A percentile compares a stretch with the other conserved stretches of the same genome.
These are phyloP conservation scores for Drosophila lacicola DNA, from an alignment of 2,888 invertebrate species.

Conservation along the genomic window DNA sequence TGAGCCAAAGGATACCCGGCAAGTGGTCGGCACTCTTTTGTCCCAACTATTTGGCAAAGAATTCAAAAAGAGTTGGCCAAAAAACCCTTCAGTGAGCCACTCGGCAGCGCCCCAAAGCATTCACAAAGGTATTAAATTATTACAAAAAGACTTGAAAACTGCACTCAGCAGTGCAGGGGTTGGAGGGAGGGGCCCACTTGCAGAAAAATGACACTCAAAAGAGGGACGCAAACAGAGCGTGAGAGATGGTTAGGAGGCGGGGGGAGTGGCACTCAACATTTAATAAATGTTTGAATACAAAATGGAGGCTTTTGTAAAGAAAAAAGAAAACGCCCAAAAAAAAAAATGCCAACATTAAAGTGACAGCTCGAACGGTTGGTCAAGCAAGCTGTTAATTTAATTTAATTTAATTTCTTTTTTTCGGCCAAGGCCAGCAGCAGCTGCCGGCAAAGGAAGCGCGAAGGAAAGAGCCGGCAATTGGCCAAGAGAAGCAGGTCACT, in stretches of 20 bases:
- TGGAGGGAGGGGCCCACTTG: constrained; percentile 14
- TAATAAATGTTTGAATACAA: constrained; percentile 52
- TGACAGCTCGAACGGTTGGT: constrained; percentile 30
- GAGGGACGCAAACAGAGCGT: constrained; percentile 23
- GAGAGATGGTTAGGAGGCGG: constrained; percentile 1
- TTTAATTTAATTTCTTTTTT: constrained; percentile 17
- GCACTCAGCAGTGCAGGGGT: constrained; percentile 21
- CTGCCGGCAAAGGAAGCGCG: constrained; percentile 15
- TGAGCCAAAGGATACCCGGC: constrained; percentile 16
- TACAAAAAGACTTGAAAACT: constrained; percentile 56
- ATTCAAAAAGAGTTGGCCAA: constrained; percentile 44
- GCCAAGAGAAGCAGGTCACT: constrained; percentile 70
- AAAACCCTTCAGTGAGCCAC: constrained; percentile 31
- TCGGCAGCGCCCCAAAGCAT: constrained; percentile 32
- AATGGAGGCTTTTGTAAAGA: constrained; percentile 2
- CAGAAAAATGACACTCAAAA: constrained; percentile 50
- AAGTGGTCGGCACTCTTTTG: constrained; percentile 32
- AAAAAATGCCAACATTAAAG: constrained; percentile 46
- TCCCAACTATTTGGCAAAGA: constrained; percentile 27
- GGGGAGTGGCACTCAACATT: constrained; percentile 26
- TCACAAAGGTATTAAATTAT: constrained; percentile 74
- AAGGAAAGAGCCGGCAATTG: constrained; percentile 18
- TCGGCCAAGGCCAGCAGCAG: constrained; percentile 64
- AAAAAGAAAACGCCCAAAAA: constrained; percentile 13
- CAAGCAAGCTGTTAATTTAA: constrained; percentile 61